Evolutionary conservation across 2,888 invertebrate species (phyloP).

Genomic region (Mellilla xanthometata): DNA sequence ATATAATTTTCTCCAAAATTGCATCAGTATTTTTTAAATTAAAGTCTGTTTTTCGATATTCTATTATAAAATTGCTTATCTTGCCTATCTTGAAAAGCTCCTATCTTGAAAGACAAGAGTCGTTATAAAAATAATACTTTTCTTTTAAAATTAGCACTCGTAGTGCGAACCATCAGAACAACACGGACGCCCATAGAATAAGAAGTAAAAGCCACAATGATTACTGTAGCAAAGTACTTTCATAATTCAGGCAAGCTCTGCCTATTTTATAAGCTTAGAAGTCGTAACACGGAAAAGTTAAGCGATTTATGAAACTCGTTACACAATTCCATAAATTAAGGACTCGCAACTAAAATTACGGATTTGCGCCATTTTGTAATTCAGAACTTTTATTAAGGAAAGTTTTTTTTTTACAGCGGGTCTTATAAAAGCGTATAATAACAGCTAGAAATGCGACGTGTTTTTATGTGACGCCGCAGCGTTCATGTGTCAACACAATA

Average conservation of each 20-base stretch:
- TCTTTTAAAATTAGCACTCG: too few species aligned
- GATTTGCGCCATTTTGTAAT: slow-evolving; percentile 26
- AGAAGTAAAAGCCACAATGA: slow-evolving; percentile 19
- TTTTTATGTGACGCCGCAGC: slow-evolving; percentile 30
- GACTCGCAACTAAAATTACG: slow-evolving; percentile 29
- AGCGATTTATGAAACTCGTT: slow-evolving; percentile 35
- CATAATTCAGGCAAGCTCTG: slow-evolving; percentile 24
- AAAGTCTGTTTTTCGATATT: too few species aligned
- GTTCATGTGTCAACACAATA: slow-evolving; percentile 41
- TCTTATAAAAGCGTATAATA: slow-evolving; percentile 18
- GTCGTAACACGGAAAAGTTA: slow-evolving; percentile 33
- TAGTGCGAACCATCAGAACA: too few species aligned
- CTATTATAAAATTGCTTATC: too few species aligned
- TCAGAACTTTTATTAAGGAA: slow-evolving; percentile 31
- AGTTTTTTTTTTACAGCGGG: slow-evolving; percentile 32
- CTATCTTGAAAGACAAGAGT: too few species aligned
- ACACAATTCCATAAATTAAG: slow-evolving; percentile 35
- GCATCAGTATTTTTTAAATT: too few species aligned
- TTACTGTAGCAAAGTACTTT: slow-evolving; percentile 21
- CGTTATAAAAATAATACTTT: too few species aligned
- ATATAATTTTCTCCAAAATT: too few species aligned
- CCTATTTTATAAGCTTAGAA: slow-evolving; percentile 32
- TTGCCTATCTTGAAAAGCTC: too few species aligned
- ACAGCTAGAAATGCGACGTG: slow-evolving; percentile 26
- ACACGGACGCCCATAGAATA: not conserved